Evolutionary conservation across 1,140 invertebrate species (phyloP).

Genomic region (Tenebrio molitor): DNA sequence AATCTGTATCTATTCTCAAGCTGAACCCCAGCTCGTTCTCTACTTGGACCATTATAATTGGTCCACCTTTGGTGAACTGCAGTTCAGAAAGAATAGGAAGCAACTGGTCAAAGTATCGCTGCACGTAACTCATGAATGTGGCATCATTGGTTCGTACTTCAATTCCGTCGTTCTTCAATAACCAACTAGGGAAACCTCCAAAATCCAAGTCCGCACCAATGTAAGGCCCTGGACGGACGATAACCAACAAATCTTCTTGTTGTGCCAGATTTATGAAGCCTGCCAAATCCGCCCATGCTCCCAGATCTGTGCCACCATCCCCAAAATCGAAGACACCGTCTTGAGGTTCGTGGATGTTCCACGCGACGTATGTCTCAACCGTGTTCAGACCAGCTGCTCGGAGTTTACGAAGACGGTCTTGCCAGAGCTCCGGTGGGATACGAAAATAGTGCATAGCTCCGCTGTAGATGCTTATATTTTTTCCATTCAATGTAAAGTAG

Average conservation of each 20-base stretch:
- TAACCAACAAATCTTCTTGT: conserved; percentile 83
- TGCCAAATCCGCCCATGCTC: conserved; percentile 68
- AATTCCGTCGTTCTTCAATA: conserved; percentile 53
- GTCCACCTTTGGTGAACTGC: conserved; percentile 70
- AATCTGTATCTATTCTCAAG: conserved; percentile 60
- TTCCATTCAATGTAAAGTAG: conserved; percentile 56
- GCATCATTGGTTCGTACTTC: conserved; percentile 68
- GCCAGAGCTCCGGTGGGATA: conserved; percentile 85
- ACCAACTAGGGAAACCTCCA: conserved; percentile 29
- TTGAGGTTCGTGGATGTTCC: conserved; percentile 88
- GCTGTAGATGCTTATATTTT: conserved; percentile 54
- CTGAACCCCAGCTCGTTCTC: conserved; percentile 71
- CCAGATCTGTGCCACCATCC: conserved; percentile 76
- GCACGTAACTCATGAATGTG: conserved; percentile 66
- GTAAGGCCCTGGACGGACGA: conserved; percentile 91
- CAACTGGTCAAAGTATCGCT: conserved; percentile 67
- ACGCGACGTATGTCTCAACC: conserved; percentile 93
- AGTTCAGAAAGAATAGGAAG: conserved; percentile 67
- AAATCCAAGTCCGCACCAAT: conserved; percentile 88
- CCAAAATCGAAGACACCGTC: conserved; percentile 71
- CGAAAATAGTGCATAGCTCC: conserved; percentile 95
- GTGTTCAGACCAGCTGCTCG: conserved; percentile 86
- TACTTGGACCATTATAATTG: conserved; percentile 69
- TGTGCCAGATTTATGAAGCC: conserved; percentile 83
- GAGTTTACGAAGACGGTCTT: conserved; percentile 85